Evolutionary conservation across 2,888 invertebrate genomes (phyloP), one percentile per base, ranked within the genome.

Genomic region (Troides aeacus): DNA sequence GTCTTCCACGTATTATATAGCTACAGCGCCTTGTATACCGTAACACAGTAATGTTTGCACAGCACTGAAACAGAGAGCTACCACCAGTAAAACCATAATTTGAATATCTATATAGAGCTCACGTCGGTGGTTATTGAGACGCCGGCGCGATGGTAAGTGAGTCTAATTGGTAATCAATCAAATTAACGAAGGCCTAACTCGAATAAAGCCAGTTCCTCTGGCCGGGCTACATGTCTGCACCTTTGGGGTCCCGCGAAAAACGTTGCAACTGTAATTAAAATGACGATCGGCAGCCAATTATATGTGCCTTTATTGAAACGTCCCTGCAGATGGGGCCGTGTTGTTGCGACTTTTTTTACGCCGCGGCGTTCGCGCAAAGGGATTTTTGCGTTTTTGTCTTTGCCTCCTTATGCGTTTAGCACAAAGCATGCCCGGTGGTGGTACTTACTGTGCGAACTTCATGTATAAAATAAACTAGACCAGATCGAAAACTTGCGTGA

Each of bases 221-320:
- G 23, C 24, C 63, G 23, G 53, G 62, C 66, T 62, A 63, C 66
- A 66, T 67, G 57, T 70, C 70, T 69, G 61, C 56, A 64, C n/a
- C 62, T 66, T 70, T 70, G 62, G 70, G 65, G 64, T 71, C 71
- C 73, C 71, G 76, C 75, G 77, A 85, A 84, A 83, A 84, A 84
- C 78, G 76, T 72, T 71, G 72, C 73, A 75, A 72, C 50, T 73
- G 79, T 81, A 89, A 89, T 89, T 88, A 89, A 89, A 87, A 87
- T 85, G 81, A 78, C 86, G 82, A 85, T 84, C 81, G 79, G 71
- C 76, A 74, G 75, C 83, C 88, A 88, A 89, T 89, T 89, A 89
- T 79, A 78, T 77, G 79, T 76, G 74, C 79, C 82, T 85, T 86
- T 90, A 90, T 89, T 89, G 89, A 90, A 89, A 79, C 81, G 88